Evolutionary conservation across 2,888 invertebrate species (phyloP).

Genomic region (Oscheius sp.): DNA sequence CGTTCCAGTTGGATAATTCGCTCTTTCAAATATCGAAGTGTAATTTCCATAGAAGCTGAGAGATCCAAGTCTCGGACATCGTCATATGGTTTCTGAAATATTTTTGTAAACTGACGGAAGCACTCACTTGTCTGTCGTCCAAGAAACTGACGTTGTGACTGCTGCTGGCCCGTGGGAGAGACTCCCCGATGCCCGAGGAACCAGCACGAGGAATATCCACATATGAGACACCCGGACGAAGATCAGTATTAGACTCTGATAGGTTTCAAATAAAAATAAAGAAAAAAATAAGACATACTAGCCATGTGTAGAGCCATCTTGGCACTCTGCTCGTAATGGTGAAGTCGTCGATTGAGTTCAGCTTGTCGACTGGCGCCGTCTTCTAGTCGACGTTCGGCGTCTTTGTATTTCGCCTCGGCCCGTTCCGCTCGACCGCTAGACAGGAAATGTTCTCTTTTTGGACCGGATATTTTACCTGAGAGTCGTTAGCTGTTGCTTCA

Average conservation of each 20-base stretch:
- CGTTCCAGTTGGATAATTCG: slow-evolving; percentile 54
- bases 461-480: slow-evolving; percentile 19
- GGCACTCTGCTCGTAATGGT: slow-evolving; percentile 38
- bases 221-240: slow-evolving; percentile 31
- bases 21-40: slow-evolving; percentile 53
- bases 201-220: slow-evolving; percentile 25
- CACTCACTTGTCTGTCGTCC: slow-evolving; percentile 25
- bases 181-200: slow-evolving; percentile 16
- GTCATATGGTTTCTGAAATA: slow-evolving; percentile 37
- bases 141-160: slow-evolving; percentile 16
- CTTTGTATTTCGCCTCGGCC: slow-evolving; percentile 31
- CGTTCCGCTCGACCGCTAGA: slow-evolving; percentile 48
- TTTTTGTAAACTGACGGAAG: not conserved
- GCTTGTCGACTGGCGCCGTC: slow-evolving; percentile 35
- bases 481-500: slow-evolving; percentile 23
- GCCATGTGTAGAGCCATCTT: slow-evolving; percentile 35
- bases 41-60: slow-evolving; percentile 52
- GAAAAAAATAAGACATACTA: slow-evolving; percentile 16
- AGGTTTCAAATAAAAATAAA: not conserved
- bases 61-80: slow-evolving; percentile 42
- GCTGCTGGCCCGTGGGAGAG: slow-evolving; percentile 14
- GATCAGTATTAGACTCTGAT: slow-evolving; percentile 19
- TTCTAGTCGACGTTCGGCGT: slow-evolving; percentile 24
- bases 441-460: slow-evolving; percentile 9
- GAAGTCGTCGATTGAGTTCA: slow-evolving; percentile 30